Base-by-base conservation (phyloP, 2,888 invertebrate genomes). In the Philereme transversata region DNA sequence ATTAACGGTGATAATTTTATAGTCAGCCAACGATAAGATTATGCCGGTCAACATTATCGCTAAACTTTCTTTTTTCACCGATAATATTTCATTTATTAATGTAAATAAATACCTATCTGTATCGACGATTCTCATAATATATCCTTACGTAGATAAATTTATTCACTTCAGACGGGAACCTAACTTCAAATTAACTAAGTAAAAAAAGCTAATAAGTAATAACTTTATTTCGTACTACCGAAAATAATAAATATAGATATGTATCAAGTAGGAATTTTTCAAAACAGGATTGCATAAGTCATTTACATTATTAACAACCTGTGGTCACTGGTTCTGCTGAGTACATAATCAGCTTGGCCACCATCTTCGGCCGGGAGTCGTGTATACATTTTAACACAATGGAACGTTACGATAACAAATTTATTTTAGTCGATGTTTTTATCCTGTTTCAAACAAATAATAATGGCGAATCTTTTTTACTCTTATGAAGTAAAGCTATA, bases 71-170 rank as follows among this genome's bases (percentile, higher is more conserved):
- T 49, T 22, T 22, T 22, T 49, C 4, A 33, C 54, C 33, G 10
- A 34, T 40, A 54, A 51, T 8, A 5, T 48, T 43, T 7, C 22
- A 22, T 22, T 22, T 22, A 22, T 22, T 22, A 22, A 22, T 40
- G 22, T 22, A 35, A 3, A 22, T 8, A 41, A 7, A 11, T 34
- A 22, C 22, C 22, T 22, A 22, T 22, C 22, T 22, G 3, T 22
- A 49, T 51, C 11, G 57, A n/a, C 43, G 52, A 52, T 48, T 8
- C 48, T 47, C 22, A 58, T 58, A 36, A n/a, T 22, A 45, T 35
- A 4, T 38, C 44, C 4, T 43, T 49, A 7, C 9, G 38, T 9
- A 41, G n/a, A 57, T 41, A 11, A 41, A 9, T 35, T 9, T n/a
- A 46, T 51, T 51, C n/a, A n/a, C n/a, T n/a, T n/a, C 33, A 11